phyloP scores from a whole-genome alignment of 1,140 invertebrate species.

The Geopemphigus sp. region DNA sequence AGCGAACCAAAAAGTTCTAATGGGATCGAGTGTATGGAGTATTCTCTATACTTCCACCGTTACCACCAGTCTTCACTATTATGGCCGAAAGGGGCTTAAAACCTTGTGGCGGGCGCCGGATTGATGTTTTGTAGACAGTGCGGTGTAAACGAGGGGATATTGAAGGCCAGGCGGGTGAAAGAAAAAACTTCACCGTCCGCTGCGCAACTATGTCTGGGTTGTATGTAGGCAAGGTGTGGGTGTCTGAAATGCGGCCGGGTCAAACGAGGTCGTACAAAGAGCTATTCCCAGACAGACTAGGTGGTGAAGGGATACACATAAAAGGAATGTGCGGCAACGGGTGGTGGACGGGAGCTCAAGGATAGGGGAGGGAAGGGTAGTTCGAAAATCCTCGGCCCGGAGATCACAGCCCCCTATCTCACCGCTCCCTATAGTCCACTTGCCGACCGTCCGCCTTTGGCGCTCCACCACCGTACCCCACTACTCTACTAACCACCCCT shows the following conservation, averaged over 20 bases:
- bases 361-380: not conserved
- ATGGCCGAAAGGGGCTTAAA: constrained; percentile 20
- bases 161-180: too few relatives aligned
- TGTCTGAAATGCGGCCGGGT: constrained; percentile 42
- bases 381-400: constrained; percentile 42
- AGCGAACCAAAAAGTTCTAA: constrained; percentile 45
- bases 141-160: not conserved
- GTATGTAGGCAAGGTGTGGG: not conserved
- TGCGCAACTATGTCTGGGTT: constrained; percentile 42
- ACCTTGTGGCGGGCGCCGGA: constrained; percentile 35
- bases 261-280: constrained; percentile 47
- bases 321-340: not conserved
- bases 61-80: not conserved
- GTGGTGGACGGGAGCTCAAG: not conserved
- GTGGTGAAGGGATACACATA: constrained; percentile 36
- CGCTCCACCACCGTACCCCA: not conserved
- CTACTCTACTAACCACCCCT: not conserved
- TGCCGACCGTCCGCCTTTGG: not conserved
- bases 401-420: constrained; percentile 15
- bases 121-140: constrained; percentile 10
- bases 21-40: constrained; percentile 25
- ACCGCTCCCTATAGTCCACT: not conserved
- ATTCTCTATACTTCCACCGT: not conserved
- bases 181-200: constrained; percentile 29
- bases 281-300: constrained; percentile 45